These are phyloP conservation scores for Entomobrya multifasciata DNA, from an alignment of 2,888 invertebrate species.

Conservation along the genomic window DNA sequence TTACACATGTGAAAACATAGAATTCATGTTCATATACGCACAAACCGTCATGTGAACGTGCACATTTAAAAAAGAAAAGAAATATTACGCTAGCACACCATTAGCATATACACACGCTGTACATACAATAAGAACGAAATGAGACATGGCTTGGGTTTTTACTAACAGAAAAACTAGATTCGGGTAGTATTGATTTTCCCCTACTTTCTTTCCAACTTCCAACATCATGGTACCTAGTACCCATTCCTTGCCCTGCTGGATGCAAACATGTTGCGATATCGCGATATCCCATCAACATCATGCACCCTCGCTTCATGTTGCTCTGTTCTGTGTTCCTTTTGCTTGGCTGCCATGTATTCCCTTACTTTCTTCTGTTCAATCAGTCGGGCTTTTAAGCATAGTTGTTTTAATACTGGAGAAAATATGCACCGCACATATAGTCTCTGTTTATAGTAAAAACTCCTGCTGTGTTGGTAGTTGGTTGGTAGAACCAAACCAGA, in stretches of 20 bases:
- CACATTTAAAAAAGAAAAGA: too few species aligned
- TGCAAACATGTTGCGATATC: too few species aligned
- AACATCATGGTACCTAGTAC: neutral
- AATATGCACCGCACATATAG: neutral
- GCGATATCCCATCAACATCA: too few species aligned
- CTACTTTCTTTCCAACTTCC: slow-evolving; percentile 36
- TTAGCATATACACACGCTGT: too few species aligned
- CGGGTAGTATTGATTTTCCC: slow-evolving; percentile 70
- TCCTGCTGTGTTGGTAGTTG: slow-evolving; percentile 21
- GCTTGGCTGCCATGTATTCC: neutral
- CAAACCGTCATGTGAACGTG: too few species aligned
- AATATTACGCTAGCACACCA: too few species aligned
- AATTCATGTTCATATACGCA: too few species aligned
- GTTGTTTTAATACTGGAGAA: slow-evolving; percentile 8
- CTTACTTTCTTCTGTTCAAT: neutral
- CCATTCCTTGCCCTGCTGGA: too few species aligned
- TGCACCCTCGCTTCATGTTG: neutral
- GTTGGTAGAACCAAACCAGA: slow-evolving; percentile 28
- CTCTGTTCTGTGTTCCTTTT: neutral
- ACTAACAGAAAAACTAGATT: slow-evolving; percentile 49
- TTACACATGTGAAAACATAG: too few species aligned
- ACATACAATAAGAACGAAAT: too few species aligned
- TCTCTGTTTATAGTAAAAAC: neutral
- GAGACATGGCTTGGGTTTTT: too few species aligned
- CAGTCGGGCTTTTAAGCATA: neutral